Base-by-base conservation (phyloP, 1,140 invertebrate species). In the Danaus melanippus region DNA sequence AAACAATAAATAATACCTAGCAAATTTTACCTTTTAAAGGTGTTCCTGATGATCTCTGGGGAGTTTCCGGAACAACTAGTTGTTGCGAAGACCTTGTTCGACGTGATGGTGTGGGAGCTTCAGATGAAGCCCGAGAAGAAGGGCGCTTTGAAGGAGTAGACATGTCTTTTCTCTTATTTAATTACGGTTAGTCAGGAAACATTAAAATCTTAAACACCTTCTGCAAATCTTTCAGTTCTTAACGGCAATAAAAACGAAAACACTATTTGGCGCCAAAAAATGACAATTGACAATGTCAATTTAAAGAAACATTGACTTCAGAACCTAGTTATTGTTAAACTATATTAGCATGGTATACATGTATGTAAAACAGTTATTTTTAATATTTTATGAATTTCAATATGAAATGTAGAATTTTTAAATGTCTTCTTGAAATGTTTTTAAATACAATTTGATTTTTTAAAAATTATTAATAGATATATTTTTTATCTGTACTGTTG, bases 101-200 rank as follows among this genome's bases (percentile, higher is more conserved):
- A 7, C 83, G 69, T 12, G 79, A 79, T 8, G 83, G 81, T 12
- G 83, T 84, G n/a, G 71, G 48, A 11, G 76, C 74, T 44, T 84
- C 81, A 7, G 80, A 84, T 0, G 79, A 86, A 12, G 80, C 79
- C 10, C 69, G 70, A 12, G 83, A 86, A 12, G 75, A 71, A 12
- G 80, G 78, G 11, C 80, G 75, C 64, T 86, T 84, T 9, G 79
- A 78, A 32, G 83, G 83, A 50, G 81, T 84, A 15, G 83, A 86
- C 83, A 86, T 85, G 21, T 48, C 49, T 79, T 10, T 49, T 61
- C 12, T 12, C n/a, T 51, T 42, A 42, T 40, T 57, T 51, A 11
- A 32, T 12, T 12, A 51, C 41, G 17, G 10, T 45, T 45, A 11
- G 12, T 53, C 7, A 32, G 32, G 17, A 53, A 42, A 32, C n/a